Evolutionary conservation across 2,888 invertebrate genomes (phyloP), one percentile per base, ranked within the genome.

Genomic region (Cantharis rustica): DNA sequence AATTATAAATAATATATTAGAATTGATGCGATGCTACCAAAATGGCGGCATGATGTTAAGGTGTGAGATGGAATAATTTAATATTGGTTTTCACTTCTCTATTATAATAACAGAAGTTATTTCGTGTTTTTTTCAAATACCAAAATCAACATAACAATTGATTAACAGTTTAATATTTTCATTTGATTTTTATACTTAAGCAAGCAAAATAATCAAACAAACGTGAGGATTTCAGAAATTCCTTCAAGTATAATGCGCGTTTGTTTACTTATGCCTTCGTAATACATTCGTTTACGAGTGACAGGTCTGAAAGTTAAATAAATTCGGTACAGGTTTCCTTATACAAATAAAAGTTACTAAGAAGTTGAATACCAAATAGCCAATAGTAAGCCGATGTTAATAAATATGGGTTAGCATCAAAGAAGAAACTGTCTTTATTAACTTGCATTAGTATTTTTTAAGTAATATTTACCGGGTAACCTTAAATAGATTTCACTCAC

Each of bases 191-290:
- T 23, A 20, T n/a, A n/a, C 17, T 23, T 66, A 23, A 20, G 23
- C 10, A 66, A 66, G 23, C 20, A n/a, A 66, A 66, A 17, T 75
- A 72, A 69, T 70, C 61, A 77, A 77, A 78, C 73, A 75, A 31
- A 66, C 31, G 70, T n/a, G n/a, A 61, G 75, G 78, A 75, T 75
- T 78, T 78, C 73, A 72, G 71, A 17, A 78, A 78, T 75, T 68
- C 75, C 71, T 47, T 47, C 5, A n/a, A n/a, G 47, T n/a, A 47
- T 47, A 47, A n/a, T n/a, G 75, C 73, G 71, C 73, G 75, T 75
- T 66, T 78, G 75, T 78, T 78, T 78, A 70, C 47, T 47, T 9
- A 23, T n/a, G n/a, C 47, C 47, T 47, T 47, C 5, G n/a, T 47
- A 47, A 47, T 47, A 47, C n/a, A 47, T 47, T 47, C 47, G 47